These are phyloP conservation scores for Stenodera caucasica DNA, from an alignment of 2,888 invertebrate genomes.

Conservation along the genomic window DNA sequence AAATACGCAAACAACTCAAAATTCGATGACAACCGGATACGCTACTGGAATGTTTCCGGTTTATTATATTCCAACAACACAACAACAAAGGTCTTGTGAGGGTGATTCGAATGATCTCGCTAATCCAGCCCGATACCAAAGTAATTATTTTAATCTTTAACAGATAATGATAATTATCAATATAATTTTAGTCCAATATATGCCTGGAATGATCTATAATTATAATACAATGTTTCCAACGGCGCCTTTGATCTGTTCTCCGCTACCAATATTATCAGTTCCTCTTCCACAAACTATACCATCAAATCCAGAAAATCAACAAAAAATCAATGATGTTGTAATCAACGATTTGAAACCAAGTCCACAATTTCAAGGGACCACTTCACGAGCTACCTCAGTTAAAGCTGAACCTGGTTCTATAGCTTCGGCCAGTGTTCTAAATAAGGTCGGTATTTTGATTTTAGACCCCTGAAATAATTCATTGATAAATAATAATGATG, in stretches of 20 bases:
- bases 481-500: neutral
- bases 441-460: too few relatives aligned
- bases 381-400: conserved; percentile 60
- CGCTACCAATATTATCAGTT: conserved; percentile 53
- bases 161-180: neutral
- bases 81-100: conserved; percentile 34
- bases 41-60: conserved; percentile 58
- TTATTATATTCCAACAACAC: conserved; percentile 61
- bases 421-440: conserved; percentile 53
- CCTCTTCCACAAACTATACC: conserved; percentile 42
- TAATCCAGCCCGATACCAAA: conserved; percentile 39
- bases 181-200: conserved; percentile 61
- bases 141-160: conserved; percentile 27
- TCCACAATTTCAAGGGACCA: conserved; percentile 52
- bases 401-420: conserved; percentile 61
- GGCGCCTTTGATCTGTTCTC: conserved; percentile 65
- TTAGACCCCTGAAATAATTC: too few relatives aligned
- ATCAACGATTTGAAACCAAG: conserved; percentile 36
- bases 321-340: conserved; percentile 19
- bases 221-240: conserved; percentile 58
- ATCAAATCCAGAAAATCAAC: conserved; percentile 23
- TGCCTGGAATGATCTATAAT: conserved; percentile 65
- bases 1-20: conserved; percentile 37
- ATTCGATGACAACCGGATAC: conserved; percentile 48
- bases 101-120: conserved; percentile 25